A percentile compares a stretch with the other conserved stretches of the same genome.
phyloP scores from a whole-genome alignment of 2,113 vertebrate species.

The Phoxinus phoxinus region DNA sequence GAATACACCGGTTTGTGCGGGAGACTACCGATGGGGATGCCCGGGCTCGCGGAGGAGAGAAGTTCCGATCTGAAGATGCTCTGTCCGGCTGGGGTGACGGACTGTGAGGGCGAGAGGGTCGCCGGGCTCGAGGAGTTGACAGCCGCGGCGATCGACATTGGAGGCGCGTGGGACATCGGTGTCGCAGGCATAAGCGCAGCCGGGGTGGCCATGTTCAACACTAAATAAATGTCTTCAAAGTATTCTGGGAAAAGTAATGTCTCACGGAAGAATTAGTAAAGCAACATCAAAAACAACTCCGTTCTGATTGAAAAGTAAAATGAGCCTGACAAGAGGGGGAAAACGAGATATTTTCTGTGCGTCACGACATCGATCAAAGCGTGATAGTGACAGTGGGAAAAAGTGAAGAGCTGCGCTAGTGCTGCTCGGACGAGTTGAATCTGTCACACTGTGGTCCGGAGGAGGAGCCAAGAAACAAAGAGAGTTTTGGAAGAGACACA shows the following conservation, averaged over 20 bases:
- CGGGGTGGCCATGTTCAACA: constrained; percentile 88
- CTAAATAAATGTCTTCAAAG: constrained; percentile 62
- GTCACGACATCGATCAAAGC: constrained; percentile 44
- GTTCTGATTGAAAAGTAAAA: constrained; percentile 18
- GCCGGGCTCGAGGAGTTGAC: constrained; percentile 77
- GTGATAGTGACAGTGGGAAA: constrained; percentile 43
- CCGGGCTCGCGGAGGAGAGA: constrained; percentile 74
- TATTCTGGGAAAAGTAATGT: constrained; percentile 49
- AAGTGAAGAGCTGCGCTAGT: constrained; percentile 32
- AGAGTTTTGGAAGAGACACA: constrained; percentile 38
- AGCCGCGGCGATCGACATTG: constrained; percentile 84
- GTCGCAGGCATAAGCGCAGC: constrained; percentile 87
- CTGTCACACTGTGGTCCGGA: constrained; percentile 42
- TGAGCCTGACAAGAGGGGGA: not conserved
- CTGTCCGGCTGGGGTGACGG: constrained; percentile 74
- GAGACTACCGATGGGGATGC: constrained; percentile 73
- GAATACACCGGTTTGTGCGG: constrained; percentile 92
- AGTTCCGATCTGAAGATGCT: constrained; percentile 86
- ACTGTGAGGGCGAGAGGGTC: constrained; percentile 73
- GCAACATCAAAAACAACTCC: not conserved
- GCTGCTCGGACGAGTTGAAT: not conserved
- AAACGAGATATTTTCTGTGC: constrained; percentile 7
- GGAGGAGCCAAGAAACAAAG: constrained; percentile 51
- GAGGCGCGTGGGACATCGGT: constrained; percentile 84
- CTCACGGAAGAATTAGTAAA: constrained; percentile 27